Base-by-base conservation (phyloP, 2,113 vertebrate genomes). In the Sphaerodactylus townsendi region DNA sequence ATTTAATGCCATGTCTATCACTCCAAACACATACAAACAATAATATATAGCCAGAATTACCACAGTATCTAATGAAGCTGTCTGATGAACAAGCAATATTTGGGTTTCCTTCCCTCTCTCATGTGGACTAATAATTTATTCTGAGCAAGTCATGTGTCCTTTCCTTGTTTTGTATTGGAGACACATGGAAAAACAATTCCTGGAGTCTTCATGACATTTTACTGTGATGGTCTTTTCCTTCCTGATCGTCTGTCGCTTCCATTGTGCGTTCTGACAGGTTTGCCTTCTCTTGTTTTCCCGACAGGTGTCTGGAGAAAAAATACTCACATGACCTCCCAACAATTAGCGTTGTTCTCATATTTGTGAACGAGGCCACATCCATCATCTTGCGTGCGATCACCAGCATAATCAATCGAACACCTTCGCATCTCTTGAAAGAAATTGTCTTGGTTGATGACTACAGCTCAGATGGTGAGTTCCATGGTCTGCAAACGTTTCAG, bases 391-490 rank as follows among this genome's bases (percentile, higher is more conserved):
- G 95, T 68, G 96, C 96, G 30, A 69, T 97, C 69, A 88, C 91
- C 82, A 96, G 96, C 87, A 76, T 97, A 84, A 95, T 97, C 8
- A 92, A 96, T 86, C 90, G 88, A 88, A 98, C 96, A 0, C 96
- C 96, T 0, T 46, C 93, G 66, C 92, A 6, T 13, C 87, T 97
- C 77, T 87, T 98, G 82, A 96, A 94, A 69, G 96, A 97, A 76
- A 96, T 97, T 80, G 93, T 97, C 74, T 95, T 97, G 84, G 96
- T 98, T 77, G 97, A 97, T 4, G 96, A 97, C 85, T 94, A 94
- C 89, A 97, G 97, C 85, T 94, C 91, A 41, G 94, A 96, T 0
- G 93, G 96, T 97, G 81, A 72, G 93, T 79, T 59, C 71, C 10
- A 5, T 5, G 6, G 53, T 9, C 48, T 10, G 35, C 7, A 25